Evolutionary conservation across 2,888 invertebrate species (phyloP).

Genomic region (Oxyteleia sp.): DNA sequence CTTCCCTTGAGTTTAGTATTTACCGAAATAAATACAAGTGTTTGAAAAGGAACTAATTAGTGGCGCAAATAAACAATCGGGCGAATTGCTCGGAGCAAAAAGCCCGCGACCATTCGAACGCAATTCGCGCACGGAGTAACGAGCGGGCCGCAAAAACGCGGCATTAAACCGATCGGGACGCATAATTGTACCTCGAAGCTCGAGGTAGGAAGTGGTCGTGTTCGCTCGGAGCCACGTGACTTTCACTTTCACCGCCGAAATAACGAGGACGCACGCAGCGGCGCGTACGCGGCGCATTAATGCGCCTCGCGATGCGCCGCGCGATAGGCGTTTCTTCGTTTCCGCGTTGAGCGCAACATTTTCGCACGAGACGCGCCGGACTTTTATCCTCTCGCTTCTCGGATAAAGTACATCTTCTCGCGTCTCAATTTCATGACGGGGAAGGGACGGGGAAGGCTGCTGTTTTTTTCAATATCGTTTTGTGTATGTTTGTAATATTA

Average conservation of each 20-base stretch:
- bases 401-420: background rate
- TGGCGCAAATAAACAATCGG: background rate
- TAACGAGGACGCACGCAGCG: slow-evolving; percentile 84
- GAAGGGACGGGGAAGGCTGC: too few species aligned
- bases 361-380: slow-evolving; percentile 63
- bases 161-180: slow-evolving; percentile 50
- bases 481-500: too few species aligned
- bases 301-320: slow-evolving; percentile 63
- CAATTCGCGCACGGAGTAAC: slow-evolving; percentile 43
- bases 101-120: background rate
- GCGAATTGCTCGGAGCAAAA: background rate
- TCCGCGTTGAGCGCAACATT: slow-evolving; percentile 66
- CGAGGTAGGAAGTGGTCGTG: slow-evolving; percentile 71
- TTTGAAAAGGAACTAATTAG: background rate
- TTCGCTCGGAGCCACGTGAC: slow-evolving; percentile 81
- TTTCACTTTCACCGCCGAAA: slow-evolving; percentile 87
- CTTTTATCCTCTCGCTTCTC: slow-evolving; percentile 14
- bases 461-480: too few species aligned
- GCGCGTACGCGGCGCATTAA: slow-evolving; percentile 70
- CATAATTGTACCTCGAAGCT: slow-evolving; percentile 68
- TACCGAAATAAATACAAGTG: too few species aligned
- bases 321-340: slow-evolving; percentile 67
- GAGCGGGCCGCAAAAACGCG: slow-evolving; percentile 53
- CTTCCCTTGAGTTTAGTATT: too few species aligned
- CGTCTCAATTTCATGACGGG: slow-evolving; percentile 37